A percentile compares a stretch with the other conserved stretches of the same genome.
Conservation (phyloP, 2,888 invertebrate species). For the Globia sparganii region DNA sequence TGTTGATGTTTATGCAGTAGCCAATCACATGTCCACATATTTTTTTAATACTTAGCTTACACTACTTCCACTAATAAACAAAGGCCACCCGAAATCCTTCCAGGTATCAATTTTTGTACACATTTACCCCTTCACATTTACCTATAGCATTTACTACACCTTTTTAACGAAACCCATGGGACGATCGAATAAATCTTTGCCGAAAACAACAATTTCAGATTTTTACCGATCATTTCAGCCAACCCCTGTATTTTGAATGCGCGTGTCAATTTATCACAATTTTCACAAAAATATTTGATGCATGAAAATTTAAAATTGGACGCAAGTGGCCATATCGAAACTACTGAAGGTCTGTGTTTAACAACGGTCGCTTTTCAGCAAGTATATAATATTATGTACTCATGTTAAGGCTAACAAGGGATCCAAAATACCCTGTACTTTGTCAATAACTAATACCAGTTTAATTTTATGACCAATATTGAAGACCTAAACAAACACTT, state of each 20-base stretch:
- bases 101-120: not conserved
- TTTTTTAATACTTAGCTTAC: not conserved
- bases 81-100: not conserved
- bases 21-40: not conserved
- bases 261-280: constrained; percentile 52
- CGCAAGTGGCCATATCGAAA: constrained; percentile 4
- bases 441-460: constrained; percentile 45
- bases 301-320: constrained; percentile 48
- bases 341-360: constrained; percentile 16
- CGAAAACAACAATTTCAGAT: not conserved
- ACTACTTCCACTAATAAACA: not conserved
- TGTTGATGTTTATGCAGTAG: not conserved
- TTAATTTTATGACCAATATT: constrained; percentile 53
- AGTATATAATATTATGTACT: not conserved
- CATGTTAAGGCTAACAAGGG: constrained; percentile 23
- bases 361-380: constrained; percentile 27
- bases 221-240: constrained; percentile 17
- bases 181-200: not conserved
- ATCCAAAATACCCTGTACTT: constrained; percentile 31
- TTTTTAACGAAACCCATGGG: not conserved
- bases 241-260: constrained; percentile 29
- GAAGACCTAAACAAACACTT: constrained; percentile 58
- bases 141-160: not conserved
- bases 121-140: not conserved
- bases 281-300: constrained; percentile 55